phyloP scores from a whole-genome alignment of 2,113 vertebrate genomes.

The Microtus richardsoni region DNA sequence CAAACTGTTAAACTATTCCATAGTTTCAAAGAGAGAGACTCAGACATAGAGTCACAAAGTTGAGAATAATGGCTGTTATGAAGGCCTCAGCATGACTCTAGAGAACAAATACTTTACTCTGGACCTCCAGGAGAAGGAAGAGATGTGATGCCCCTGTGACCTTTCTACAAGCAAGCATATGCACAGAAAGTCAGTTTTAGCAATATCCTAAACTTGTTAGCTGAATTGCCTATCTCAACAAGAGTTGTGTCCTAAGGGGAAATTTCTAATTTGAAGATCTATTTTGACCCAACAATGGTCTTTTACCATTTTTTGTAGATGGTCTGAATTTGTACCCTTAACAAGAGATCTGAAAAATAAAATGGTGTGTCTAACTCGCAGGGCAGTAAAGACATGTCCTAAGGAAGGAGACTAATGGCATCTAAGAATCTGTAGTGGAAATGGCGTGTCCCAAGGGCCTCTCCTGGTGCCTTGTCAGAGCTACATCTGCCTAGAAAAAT shows the following conservation, averaged over 20 bases:
- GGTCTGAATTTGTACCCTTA: neutral
- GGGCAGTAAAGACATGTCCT: neutral
- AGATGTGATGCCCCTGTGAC: neutral
- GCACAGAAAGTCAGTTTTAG: constrained; percentile 2
- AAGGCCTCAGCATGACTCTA: neutral
- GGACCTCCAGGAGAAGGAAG: neutral
- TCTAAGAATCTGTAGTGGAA: neutral
- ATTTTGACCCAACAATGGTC: neutral
- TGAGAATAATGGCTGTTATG: neutral
- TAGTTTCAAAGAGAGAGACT: neutral
- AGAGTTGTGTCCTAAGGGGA: neutral
- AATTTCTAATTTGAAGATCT: constrained; percentile 3
- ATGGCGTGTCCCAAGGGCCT: neutral
- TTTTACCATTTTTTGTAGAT: neutral
- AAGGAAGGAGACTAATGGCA: neutral
- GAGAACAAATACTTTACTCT: neutral
- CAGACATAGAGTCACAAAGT: neutral
- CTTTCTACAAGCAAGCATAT: neutral
- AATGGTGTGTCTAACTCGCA: neutral
- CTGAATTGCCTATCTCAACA: neutral
- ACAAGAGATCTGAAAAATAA: neutral
- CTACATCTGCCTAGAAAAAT: neutral
- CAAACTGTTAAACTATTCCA: neutral
- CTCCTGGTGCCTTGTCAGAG: neutral
- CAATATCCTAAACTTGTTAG: neutral